Base-by-base conservation (phyloP, 2,113 vertebrate species). In the Dinomys branickii region DNA sequence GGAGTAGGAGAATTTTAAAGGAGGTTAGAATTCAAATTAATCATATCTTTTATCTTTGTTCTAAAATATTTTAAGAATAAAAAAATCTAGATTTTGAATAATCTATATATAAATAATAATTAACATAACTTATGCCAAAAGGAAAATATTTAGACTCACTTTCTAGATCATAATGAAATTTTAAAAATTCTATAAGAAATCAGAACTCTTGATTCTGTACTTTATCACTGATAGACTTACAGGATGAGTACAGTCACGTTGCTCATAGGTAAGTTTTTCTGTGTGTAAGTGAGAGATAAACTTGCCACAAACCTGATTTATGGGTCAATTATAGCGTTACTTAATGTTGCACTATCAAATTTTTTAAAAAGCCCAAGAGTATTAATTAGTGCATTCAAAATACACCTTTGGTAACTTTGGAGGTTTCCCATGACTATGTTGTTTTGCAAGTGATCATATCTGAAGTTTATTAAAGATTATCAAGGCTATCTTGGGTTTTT, bases 361-460 rank as follows among this genome's bases (percentile, higher is more conserved):
- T 10, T 83, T 67, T 59, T 73, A 7, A 81, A 26, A 47, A 41
- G 11, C 91, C 73, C 93, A 85, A 4, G 94, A 88, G 95, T 56
- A 73, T 96, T 96, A 97, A 96, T 98, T 98, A 97, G 41, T 87
- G 33, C 95, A 59, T 93, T 93, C 95, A 33, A 89, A 94, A 69
- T 38, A 63, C 54, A 92, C 58, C 58, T 41, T 73, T 75, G 85
- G 44, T 30, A 82, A 71, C 63, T 94, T 93, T 91, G 19, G 78
- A 77, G 14, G 0, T 56, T 86, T 94, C 41, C 26, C 71, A 0
- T 47, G 67, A 61, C 73, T 20, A 41, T 58, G 0, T 56, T 91
- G 35, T 91, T 47, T 26, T 93, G 61, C 24, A 41, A 20, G 16
- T 56, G 20, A 95, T 41, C 14, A 26, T 47, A 81, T 56, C 33